A percentile compares a stretch with the other conserved stretches of the same genome.
These are phyloP conservation scores for Sarcophaga carnaria DNA, from an alignment of 2,888 invertebrate species.

Conservation along the genomic window DNA sequence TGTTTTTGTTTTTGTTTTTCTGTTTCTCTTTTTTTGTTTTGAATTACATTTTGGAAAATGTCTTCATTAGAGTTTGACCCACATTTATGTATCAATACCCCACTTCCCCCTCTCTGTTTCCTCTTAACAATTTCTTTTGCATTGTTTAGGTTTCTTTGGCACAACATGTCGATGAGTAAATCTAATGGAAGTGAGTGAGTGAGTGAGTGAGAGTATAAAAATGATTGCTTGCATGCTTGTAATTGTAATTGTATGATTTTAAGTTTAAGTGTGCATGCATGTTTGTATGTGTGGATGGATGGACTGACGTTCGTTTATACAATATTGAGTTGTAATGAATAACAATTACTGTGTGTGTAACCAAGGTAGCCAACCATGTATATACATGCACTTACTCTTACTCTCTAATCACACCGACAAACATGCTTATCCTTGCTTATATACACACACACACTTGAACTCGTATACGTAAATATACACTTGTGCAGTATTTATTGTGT, in stretches of 20 bases:
- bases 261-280: background rate
- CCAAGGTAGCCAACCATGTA: conserved; percentile 52
- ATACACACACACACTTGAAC: background rate
- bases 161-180: no score
- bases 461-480: background rate
- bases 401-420: background rate
- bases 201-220: background rate
- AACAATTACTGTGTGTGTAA: conserved; percentile 64
- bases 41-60: background rate
- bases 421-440: background rate
- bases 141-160: background rate
- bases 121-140: background rate
- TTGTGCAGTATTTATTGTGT: conserved; percentile 13
- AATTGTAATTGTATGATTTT: background rate
- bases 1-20: no score
- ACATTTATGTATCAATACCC: background rate
- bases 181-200: no score
- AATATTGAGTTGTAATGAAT: conserved; percentile 39
- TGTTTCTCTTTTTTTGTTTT: background rate
- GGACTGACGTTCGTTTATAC: background rate
- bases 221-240: conserved; percentile 4
- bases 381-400: background rate
- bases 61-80: background rate
- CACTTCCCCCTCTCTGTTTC: no score
- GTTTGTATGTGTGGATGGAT: no score